Evolutionary conservation across 2,113 vertebrate genomes (phyloP), one percentile per base, ranked within the genome.

Genomic region (Melanotaenia duboulayi): DNA sequence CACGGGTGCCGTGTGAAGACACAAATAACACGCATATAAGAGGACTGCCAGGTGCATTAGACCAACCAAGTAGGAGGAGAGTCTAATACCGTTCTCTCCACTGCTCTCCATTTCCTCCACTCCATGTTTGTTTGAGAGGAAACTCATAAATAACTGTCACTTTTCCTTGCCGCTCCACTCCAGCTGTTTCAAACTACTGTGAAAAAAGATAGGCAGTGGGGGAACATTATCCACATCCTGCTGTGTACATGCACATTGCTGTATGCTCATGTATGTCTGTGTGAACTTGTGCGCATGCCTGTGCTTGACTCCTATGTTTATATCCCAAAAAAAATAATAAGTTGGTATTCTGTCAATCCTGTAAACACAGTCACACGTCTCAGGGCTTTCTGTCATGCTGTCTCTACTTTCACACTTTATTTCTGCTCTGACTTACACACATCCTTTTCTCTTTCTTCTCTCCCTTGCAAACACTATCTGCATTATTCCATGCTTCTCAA

Each of bases 401-500:
- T 50, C 67, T 73, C 73, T 82, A 87, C 81, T 70, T 90, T 89
- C 65, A 79, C 74, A 66, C 76, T 75, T 83, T 63, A 77, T 86
- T 87, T 75, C 20, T 67, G 11, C 64, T 59, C 48, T 17, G 2
- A 56, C 63, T 71, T 76, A 46, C 48, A 40, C 52, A 12, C 44
- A 58, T 50, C 37, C 17, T 24, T 20, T 49, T 57, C 7, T 54
- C 50, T 68, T 81, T 75, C 64, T 80, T 81, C 70, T 80, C 48
- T 72, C 35, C 62, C 56, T 74, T 70, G 61, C 82, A 84, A 83
- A 87, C 86, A 82, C 75, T 87, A 91, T 92, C 76, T 91, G 57
- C 71, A 82, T 89, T 79, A 92, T 90, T 89, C 85, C 42, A 25
- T 72, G 87, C 81, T 87, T 77, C 90, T 89, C 87, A 91, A 82